These are phyloP conservation scores for Caenorhabditis sulstoni DNA, from an alignment of 2,888 invertebrate species.

Conservation along the genomic window DNA sequence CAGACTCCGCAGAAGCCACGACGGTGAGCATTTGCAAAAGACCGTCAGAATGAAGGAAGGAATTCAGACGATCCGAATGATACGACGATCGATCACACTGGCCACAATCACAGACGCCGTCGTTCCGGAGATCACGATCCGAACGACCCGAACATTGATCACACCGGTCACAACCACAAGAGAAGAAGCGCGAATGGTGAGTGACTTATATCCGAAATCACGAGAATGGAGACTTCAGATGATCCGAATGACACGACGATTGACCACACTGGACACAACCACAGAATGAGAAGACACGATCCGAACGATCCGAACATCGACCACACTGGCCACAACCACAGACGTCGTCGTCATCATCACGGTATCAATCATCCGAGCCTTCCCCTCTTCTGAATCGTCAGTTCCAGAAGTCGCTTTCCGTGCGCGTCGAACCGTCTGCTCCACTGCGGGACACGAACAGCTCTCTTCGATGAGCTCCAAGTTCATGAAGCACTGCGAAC, in stretches of 20 bases:
- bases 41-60: background rate
- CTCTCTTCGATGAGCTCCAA: slow-evolving; percentile 57
- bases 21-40: background rate
- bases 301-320: slow-evolving; percentile 29
- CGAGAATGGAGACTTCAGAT: slow-evolving; percentile 10
- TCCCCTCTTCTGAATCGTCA: background rate
- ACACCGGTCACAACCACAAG: slow-evolving; percentile 57
- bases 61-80: slow-evolving; percentile 33
- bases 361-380: background rate
- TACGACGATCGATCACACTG: slow-evolving; percentile 26
- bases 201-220: background rate
- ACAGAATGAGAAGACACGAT: slow-evolving; percentile 14
- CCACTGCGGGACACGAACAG: slow-evolving; percentile 52
- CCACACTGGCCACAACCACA: slow-evolving; percentile 39
- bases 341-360: slow-evolving; percentile 33
- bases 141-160: slow-evolving; percentile 56
- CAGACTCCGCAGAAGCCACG: slow-evolving; percentile 1
- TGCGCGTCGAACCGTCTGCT: slow-evolving; percentile 53
- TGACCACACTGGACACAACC: slow-evolving; percentile 63
- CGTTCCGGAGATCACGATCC: slow-evolving; percentile 43
- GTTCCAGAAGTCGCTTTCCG: slow-evolving; percentile 43
- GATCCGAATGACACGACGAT: slow-evolving; percentile 67
- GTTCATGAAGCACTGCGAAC: slow-evolving; percentile 63
- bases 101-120: slow-evolving; percentile 38
- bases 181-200: slow-evolving; percentile 15